Percentiles rank a stretch among this genome's conserved stretches.
These are phyloP conservation scores for Ceryle rudis DNA, from an alignment of 2,797 vertebrate genomes.

Conservation along the genomic window DNA sequence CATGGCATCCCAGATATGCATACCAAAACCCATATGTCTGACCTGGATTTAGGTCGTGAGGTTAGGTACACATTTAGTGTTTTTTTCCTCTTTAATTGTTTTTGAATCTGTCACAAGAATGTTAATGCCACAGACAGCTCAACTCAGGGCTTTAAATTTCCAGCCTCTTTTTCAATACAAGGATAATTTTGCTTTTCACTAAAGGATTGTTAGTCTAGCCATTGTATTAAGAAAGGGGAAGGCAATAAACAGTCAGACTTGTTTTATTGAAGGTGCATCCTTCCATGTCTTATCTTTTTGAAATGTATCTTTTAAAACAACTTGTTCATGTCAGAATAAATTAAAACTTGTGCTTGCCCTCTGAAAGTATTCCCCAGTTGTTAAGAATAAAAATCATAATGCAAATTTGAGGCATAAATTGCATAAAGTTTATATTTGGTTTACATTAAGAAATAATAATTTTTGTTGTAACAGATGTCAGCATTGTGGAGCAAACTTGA, in stretches of 20 bases:
- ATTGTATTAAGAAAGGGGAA: neutral
- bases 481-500: neutral
- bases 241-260: neutral
- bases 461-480: neutral
- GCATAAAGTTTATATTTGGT: neutral
- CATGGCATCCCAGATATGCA: neutral
- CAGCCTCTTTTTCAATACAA: neutral
- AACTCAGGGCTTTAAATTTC: neutral
- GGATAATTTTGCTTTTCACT: neutral
- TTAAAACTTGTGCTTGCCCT: neutral
- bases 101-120: neutral
- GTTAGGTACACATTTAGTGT: neutral
- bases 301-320: neutral
- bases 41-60: neutral
- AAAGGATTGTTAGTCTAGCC: neutral
- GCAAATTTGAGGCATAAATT: neutral
- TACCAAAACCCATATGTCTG: neutral
- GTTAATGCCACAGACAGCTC: neutral
- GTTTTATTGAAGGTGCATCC: neutral
- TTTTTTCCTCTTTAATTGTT: neutral
- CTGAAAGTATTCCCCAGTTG: neutral
- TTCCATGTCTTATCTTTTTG: neutral
- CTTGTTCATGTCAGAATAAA: neutral
- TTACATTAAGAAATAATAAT: neutral
- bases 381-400: neutral